These are phyloP conservation scores for Brachyistius frenatus DNA, from an alignment of 2,113 vertebrate genomes.

Conservation along the genomic window DNA sequence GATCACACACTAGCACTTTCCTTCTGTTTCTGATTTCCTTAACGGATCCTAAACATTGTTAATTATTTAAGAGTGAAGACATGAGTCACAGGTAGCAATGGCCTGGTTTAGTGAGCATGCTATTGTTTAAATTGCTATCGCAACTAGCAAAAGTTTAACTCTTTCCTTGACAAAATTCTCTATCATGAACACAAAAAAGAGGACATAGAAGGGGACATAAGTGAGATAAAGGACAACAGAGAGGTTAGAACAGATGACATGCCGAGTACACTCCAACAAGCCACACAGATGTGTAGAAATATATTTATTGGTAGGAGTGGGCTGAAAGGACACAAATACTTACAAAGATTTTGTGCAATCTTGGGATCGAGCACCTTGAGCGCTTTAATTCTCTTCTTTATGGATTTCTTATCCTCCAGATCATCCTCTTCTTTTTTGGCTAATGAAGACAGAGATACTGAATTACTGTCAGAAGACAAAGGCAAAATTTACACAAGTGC, in stretches of 20 bases:
- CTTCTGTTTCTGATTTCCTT: background rate
- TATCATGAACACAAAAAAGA: background rate
- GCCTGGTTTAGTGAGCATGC: conserved; percentile 13
- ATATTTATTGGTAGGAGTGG: background rate
- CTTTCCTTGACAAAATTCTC: background rate
- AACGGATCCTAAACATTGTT: conserved; percentile 47
- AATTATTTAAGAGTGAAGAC: conserved; percentile 46
- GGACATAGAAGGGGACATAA: background rate
- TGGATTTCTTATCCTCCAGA: conserved; percentile 89
- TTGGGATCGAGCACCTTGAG: conserved; percentile 97
- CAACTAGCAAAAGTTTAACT: conserved; percentile 12
- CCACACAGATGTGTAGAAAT: conserved; percentile 11
- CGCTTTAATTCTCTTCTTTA: conserved; percentile 96
- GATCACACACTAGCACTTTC: conserved; percentile 12
- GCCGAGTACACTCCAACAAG: background rate
- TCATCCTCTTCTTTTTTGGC: conserved; percentile 90
- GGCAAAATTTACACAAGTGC: conserved; percentile 29
- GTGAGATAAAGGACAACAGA: background rate
- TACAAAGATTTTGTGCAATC: conserved; percentile 98
- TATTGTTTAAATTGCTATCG: conserved; percentile 33
- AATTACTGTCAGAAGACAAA: conserved; percentile 28
- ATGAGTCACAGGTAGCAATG: conserved; percentile 36
- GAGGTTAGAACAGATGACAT: background rate
- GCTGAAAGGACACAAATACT: conserved; percentile 77
- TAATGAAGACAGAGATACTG: conserved; percentile 73